A percentile compares a stretch with the other conserved stretches of the same genome.
Conservation (phyloP, 2,797 vertebrate genomes). For the Mycteria americana region DNA sequence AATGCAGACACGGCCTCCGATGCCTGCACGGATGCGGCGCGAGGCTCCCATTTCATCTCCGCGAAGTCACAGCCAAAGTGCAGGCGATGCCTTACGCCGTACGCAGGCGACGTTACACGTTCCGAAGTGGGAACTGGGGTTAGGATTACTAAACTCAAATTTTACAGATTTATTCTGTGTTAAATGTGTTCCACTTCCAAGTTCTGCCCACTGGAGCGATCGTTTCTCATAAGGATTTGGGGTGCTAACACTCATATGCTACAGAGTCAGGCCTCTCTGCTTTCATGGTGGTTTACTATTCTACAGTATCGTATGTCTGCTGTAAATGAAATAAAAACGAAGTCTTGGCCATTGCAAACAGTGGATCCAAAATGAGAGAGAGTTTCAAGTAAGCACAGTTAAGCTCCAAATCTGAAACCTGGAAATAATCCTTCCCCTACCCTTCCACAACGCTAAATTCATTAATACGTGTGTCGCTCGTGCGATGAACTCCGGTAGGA, state of each 20-base stretch:
- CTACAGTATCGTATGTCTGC: fast-evolving
- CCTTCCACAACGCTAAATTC: not conserved
- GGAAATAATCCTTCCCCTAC: not conserved
- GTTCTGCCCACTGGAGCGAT: not conserved
- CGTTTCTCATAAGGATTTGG: not conserved
- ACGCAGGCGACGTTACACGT: not conserved
- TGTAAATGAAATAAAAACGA: not conserved
- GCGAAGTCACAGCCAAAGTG: fast-evolving
- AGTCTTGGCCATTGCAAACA: not conserved
- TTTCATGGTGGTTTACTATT: not conserved
- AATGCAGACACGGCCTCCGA: fast-evolving
- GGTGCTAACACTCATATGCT: not conserved
- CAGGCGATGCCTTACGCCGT: fast-evolving
- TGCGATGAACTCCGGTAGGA: not conserved
- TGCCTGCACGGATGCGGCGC: fast-evolving
- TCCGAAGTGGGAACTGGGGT: fast-evolving
- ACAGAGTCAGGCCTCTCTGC: not conserved
- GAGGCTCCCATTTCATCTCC: not conserved
- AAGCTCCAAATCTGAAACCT: not conserved
- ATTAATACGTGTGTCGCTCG: not conserved
- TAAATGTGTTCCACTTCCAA: not conserved
- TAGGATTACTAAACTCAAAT: not conserved
- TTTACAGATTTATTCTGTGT: not conserved
- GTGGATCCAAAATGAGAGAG: not conserved
- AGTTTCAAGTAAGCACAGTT: not conserved